These are phyloP conservation scores for Geodia barretti DNA, from an alignment of 37 sponge, comb jelly and placozoan genomes.

Conservation along the genomic window DNA sequence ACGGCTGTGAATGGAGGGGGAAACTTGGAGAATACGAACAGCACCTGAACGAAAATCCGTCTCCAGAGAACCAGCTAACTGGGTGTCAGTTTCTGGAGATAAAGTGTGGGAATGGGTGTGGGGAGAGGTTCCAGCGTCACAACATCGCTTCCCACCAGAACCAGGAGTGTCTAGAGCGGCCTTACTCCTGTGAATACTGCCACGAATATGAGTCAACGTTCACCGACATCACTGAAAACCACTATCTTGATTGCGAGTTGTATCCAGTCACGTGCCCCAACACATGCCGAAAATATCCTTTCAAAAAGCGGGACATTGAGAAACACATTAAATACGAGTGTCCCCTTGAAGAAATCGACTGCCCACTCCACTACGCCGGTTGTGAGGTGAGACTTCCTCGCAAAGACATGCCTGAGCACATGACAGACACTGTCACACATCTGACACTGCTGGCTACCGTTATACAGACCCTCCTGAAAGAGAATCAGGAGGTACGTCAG, in stretches of 20 bases:
- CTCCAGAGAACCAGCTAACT: background rate
- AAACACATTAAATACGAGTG: conserved; percentile 2
- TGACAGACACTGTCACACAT: no score
- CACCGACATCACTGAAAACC: conserved; percentile 21
- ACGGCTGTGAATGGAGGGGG: no score
- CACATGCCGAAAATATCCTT: background rate
- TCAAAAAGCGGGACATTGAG: background rate
- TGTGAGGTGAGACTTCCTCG: background rate
- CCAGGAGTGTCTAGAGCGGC: conserved; percentile 9
- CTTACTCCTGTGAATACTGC: conserved; percentile 37
- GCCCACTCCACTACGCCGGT: background rate
- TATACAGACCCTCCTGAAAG: no score
- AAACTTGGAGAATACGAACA: conserved; percentile 13
- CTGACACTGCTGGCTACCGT: no score
- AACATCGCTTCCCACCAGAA: background rate
- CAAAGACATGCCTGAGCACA: background rate
- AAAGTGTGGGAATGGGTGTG: conserved; percentile 3
- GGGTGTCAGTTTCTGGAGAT: background rate
- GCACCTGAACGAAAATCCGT: conserved; percentile 14
- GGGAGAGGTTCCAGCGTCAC: no score
- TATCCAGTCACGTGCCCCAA: conserved; percentile 26
- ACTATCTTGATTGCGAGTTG: background rate
- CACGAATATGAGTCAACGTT: conserved; percentile 6
- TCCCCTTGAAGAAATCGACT: background rate
- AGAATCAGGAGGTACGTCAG: no score